Percentiles rank a stretch among this genome's conserved stretches.
phyloP scores from a whole-genome alignment of 2,797 vertebrate genomes.

The Spea hammondii region DNA sequence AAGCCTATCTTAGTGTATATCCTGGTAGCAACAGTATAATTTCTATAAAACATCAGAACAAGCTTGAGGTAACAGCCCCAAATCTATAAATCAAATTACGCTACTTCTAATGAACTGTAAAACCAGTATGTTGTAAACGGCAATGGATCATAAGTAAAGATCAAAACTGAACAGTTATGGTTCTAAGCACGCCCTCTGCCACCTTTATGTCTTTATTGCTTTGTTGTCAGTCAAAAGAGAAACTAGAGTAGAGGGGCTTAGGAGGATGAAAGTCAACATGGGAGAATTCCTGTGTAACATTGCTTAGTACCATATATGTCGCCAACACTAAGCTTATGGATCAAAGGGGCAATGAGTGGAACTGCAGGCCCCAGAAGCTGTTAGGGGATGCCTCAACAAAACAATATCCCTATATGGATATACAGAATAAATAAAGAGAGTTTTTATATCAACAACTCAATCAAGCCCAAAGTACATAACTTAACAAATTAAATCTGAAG shows the following conservation, averaged over 20 bases:
- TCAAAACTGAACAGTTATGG: background rate
- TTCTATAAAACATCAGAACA: too few relatives aligned
- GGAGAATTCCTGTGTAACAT: constrained; percentile 1
- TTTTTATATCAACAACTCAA: too few relatives aligned
- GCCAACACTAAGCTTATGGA: constrained; percentile 12
- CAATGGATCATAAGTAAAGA: background rate
- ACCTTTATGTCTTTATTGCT: constrained; percentile 14
- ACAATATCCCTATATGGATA: too few relatives aligned
- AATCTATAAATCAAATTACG: background rate
- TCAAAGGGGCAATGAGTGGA: constrained; percentile 12
- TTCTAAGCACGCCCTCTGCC: background rate
- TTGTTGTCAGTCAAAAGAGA: background rate
- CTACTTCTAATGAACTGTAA: background rate
- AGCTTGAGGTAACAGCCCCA: too few relatives aligned
- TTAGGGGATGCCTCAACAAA: too few relatives aligned
- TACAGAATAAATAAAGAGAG: too few relatives aligned
- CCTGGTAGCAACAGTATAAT: too few relatives aligned
- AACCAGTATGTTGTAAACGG: background rate
- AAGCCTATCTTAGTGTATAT: too few relatives aligned
- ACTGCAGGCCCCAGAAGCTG: constrained; percentile 11
- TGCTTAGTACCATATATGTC: constrained; percentile 16
- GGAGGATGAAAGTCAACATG: constrained; percentile 18
- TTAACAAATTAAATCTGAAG: too few relatives aligned
- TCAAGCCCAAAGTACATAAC: too few relatives aligned
- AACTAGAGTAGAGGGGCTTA: constrained; percentile 17